Percentiles rank a stretch among this genome's conserved stretches.
phyloP scores from a whole-genome alignment of 2,888 invertebrate genomes.

The Pristionchus entomophagus region DNA sequence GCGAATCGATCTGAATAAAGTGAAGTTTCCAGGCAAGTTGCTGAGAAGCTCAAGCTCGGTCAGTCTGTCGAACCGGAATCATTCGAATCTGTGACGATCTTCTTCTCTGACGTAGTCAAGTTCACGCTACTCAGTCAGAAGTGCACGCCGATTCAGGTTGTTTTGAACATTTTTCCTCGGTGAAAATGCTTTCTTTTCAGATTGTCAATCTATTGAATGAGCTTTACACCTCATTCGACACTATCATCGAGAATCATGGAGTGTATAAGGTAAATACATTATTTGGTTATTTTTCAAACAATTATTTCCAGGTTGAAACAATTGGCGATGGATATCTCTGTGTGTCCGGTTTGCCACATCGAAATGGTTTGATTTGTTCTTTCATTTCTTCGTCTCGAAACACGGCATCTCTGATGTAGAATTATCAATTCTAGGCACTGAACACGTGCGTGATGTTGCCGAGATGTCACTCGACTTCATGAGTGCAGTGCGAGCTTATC shows the following conservation, averaged over 20 bases:
- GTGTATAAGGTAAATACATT: slow-evolving; percentile 67
- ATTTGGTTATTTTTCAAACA: too few species aligned
- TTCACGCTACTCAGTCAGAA: slow-evolving; percentile 71
- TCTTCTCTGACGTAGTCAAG: slow-evolving; percentile 73
- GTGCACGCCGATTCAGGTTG: slow-evolving; percentile 72
- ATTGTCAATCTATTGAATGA: slow-evolving; percentile 71
- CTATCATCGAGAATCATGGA: slow-evolving; percentile 68
- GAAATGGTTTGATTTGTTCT: slow-evolving; percentile 64
- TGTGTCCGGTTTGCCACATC: slow-evolving; percentile 70
- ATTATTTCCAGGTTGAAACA: slow-evolving; percentile 68
- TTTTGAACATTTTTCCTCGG: neutral
- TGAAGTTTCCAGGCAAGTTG: slow-evolving; percentile 67
- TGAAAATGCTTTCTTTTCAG: slow-evolving; percentile 49
- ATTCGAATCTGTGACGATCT: slow-evolving; percentile 70
- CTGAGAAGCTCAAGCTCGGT: slow-evolving; percentile 70
- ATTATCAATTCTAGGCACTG: too few species aligned
- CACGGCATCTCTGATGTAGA: too few species aligned
- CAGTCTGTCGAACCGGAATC: slow-evolving; percentile 73
- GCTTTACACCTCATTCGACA: slow-evolving; percentile 70
- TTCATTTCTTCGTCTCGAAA: too few species aligned
- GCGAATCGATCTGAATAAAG: too few species aligned
- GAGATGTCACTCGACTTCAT: slow-evolving; percentile 68
- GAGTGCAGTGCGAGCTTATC: slow-evolving; percentile 54
- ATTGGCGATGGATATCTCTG: slow-evolving; percentile 73
- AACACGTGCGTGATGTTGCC: slow-evolving; percentile 60